Percentiles rank a stretch among this genome's conserved stretches.
These are phyloP conservation scores for Hippoglossus hippoglossus DNA, from an alignment of 2,797 vertebrate species.

Conservation along the genomic window DNA sequence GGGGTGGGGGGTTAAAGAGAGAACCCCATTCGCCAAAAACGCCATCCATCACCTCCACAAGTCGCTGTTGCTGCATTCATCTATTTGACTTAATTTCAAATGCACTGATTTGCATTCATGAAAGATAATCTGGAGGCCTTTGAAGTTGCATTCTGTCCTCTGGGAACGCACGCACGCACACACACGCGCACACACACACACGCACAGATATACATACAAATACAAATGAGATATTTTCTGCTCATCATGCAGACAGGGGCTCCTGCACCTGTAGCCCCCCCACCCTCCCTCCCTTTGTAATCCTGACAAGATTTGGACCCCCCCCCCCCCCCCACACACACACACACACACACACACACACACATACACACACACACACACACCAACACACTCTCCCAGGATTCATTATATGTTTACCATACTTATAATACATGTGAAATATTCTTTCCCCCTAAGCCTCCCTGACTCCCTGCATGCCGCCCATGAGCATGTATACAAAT, in stretches of 20 bases:
- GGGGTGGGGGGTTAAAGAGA: constrained; percentile 7
- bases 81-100: constrained; percentile 67
- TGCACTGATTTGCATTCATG: constrained; percentile 76
- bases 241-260: constrained; percentile 58
- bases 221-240: constrained; percentile 57
- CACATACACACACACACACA: not conserved
- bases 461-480: not conserved
- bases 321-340: constrained; percentile 6
- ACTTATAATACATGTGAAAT: constrained; percentile 16
- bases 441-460: not conserved
- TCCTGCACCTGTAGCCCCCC: constrained; percentile 56
- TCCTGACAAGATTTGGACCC: constrained; percentile 63
- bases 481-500: constrained; percentile 19
- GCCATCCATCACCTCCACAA: constrained; percentile 33
- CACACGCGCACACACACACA: constrained; percentile 31
- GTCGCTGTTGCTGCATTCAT: constrained; percentile 53
- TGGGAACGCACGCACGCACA: constrained; percentile 48
- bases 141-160: constrained; percentile 73
- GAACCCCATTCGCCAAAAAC: constrained; percentile 36
- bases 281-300: constrained; percentile 34
- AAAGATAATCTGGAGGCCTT: constrained; percentile 75
- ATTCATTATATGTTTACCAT: constrained; percentile 43
- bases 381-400: not conserved
- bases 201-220: constrained; percentile 6
- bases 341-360: not conserved